Percentiles rank a stretch among this genome's conserved stretches.
phyloP scores from a whole-genome alignment of 2,888 invertebrate genomes.

The Apodemia duryi region DNA sequence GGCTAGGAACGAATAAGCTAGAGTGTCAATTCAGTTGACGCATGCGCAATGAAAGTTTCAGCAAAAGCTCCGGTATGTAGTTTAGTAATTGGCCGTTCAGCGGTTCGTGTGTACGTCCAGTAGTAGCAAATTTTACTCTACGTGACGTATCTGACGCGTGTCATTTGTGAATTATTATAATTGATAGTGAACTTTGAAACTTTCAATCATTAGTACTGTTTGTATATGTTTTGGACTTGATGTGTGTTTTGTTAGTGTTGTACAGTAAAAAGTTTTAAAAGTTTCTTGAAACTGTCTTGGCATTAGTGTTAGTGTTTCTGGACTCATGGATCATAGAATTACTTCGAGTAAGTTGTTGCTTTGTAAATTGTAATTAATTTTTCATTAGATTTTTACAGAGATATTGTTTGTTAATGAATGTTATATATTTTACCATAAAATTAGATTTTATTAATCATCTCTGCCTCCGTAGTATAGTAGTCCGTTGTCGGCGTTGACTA shows the following conservation, averaged over 20 bases:
- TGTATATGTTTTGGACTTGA: constrained; percentile 24
- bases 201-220: constrained; percentile 27
- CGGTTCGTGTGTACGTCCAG: constrained; percentile 43
- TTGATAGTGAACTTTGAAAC: constrained; percentile 32
- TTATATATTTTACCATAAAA: too few relatives aligned
- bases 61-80: constrained; percentile 53
- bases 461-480: too few relatives aligned
- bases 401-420: too few relatives aligned
- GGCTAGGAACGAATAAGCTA: constrained; percentile 45
- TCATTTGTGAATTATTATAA: constrained; percentile 38
- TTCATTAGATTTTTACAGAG: too few relatives aligned
- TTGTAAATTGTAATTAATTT: not conserved
- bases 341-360: constrained; percentile 17
- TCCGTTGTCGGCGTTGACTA: too few relatives aligned
- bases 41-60: constrained; percentile 56
- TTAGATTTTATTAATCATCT: too few relatives aligned
- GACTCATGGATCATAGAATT: constrained; percentile 30
- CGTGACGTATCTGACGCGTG: constrained; percentile 39
- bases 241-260: constrained; percentile 24
- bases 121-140: constrained; percentile 30
- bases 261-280: constrained; percentile 25
- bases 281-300: constrained; percentile 24
- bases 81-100: constrained; percentile 70
- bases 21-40: constrained; percentile 59
- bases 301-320: constrained; percentile 26